Percentiles rank a stretch among this genome's conserved stretches.
Evolutionary conservation across 2,888 invertebrate genomes (phyloP).

Genomic region (Scaeva pyrastri): DNA sequence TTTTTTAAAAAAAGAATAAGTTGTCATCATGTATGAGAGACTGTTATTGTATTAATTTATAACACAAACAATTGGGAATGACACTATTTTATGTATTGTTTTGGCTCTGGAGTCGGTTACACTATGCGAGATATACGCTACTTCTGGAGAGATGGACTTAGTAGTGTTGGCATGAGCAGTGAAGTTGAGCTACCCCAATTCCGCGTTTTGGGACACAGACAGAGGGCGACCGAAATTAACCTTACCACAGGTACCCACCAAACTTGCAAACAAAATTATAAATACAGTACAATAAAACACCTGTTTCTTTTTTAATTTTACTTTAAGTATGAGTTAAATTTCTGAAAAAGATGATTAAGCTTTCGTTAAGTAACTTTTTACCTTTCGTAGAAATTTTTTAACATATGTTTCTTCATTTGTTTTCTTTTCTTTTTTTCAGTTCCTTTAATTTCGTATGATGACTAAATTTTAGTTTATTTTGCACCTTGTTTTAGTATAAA

Average conservation of each 20-base stretch:
- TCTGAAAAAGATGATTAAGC: conserved; percentile 37
- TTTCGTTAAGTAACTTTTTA: conserved; percentile 67
- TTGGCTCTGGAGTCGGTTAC: conserved; percentile 92
- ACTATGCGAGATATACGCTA: conserved; percentile 99
- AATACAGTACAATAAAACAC: conserved; percentile 76
- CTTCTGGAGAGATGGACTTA: conserved; percentile 96
- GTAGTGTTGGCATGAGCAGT: conserved; percentile 97
- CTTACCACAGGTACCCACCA: conserved; percentile 95
- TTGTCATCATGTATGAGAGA: conserved; percentile 69
- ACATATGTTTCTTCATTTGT: conserved; percentile 24
- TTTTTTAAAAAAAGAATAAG: conserved; percentile 49
- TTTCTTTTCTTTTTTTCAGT: conserved; percentile 26
- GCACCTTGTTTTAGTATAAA: conserved; percentile 65
- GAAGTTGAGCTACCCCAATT: conserved; percentile 98
- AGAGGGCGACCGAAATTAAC: conserved; percentile 96
- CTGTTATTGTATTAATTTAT: conserved; percentile 75
- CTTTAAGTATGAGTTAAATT: conserved; percentile 36
- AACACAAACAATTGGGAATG: conserved; percentile 79
- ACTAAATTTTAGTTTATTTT: conserved; percentile 42
- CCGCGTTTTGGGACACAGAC: conserved; percentile 97
- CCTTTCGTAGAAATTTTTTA: conserved; percentile 37
- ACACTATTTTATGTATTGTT: conserved; percentile 80
- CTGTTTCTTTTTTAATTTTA: conserved; percentile 51
- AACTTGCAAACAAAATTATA: conserved; percentile 77
- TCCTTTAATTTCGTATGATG: conserved; percentile 55